A percentile compares a stretch with the other conserved stretches of the same genome.
Evolutionary conservation across 2,113 vertebrate genomes (phyloP).

Genomic region (Mobula hypostoma): DNA sequence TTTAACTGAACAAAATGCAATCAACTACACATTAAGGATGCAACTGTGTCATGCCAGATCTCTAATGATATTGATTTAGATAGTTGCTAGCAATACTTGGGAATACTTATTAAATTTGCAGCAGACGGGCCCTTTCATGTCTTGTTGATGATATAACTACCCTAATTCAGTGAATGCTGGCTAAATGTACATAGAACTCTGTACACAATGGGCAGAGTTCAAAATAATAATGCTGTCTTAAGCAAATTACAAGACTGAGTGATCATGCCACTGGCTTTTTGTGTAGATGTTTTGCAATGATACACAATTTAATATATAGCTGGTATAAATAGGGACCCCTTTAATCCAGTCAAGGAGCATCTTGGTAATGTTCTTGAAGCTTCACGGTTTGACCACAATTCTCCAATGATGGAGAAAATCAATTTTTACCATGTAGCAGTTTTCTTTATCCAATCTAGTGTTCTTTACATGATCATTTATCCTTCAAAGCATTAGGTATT

Average conservation of each 20-base stretch:
- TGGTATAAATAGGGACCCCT: neutral
- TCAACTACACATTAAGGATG: neutral
- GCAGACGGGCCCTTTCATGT: neutral
- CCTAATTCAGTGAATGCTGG: neutral
- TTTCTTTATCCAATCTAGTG: neutral
- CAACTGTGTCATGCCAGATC: neutral
- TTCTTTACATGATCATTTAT: neutral
- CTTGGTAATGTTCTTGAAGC: neutral
- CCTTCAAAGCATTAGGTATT: neutral
- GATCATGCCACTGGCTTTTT: neutral
- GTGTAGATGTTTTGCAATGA: neutral
- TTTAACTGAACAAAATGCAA: too few species aligned
- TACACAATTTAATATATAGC: neutral
- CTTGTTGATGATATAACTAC: neutral
- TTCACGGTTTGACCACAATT: neutral
- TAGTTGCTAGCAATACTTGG: neutral
- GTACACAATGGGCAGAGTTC: neutral
- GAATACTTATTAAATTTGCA: neutral
- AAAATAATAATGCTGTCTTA: neutral
- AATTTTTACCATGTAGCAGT: neutral
- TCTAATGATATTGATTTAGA: neutral
- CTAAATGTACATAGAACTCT: constrained; percentile 11
- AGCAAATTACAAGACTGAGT: neutral
- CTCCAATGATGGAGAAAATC: neutral
- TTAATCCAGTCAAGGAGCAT: neutral